phyloP scores from a whole-genome alignment of 1,140 invertebrate species.

The Heterodera schachtii region DNA sequence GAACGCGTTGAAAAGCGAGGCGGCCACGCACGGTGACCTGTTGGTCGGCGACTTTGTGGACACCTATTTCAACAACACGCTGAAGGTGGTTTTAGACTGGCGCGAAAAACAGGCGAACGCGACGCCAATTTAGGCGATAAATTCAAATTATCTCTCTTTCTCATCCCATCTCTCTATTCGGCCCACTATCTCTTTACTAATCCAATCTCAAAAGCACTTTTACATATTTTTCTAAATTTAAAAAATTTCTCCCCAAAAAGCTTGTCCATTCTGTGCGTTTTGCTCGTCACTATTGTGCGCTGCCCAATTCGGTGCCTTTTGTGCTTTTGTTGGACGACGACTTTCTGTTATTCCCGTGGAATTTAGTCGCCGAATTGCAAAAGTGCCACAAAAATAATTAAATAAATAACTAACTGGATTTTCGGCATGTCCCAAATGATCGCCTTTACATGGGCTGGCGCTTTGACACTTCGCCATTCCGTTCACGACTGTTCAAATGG shows the following conservation, averaged over 20 bases:
- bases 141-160: constrained; percentile 7
- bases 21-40: constrained; percentile 40
- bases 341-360: constrained; percentile 51
- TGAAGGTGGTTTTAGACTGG: constrained; percentile 36
- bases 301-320: constrained; percentile 37
- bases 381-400: background rate
- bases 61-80: constrained; percentile 57
- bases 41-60: constrained; percentile 56
- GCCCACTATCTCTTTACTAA: too few species aligned
- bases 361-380: constrained; percentile 44
- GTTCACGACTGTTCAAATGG: constrained; percentile 52
- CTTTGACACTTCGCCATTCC: constrained; percentile 59
- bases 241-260: constrained; percentile 20
- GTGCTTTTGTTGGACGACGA: constrained; percentile 60
- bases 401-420: too few species aligned
- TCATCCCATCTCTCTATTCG: too few species aligned
- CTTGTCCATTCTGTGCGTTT: constrained; percentile 48
- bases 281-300: constrained; percentile 44
- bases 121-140: background rate
- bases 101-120: background rate
- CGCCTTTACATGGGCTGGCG: constrained; percentile 56
- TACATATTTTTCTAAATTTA: too few species aligned
- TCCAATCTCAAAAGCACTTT: too few species aligned
- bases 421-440: constrained; percentile 25
- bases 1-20: constrained; percentile 35